Evolutionary conservation across 2,797 vertebrate species (phyloP), one percentile per base, ranked within the genome.

Genomic region (Microhierax caerulescens): DNA sequence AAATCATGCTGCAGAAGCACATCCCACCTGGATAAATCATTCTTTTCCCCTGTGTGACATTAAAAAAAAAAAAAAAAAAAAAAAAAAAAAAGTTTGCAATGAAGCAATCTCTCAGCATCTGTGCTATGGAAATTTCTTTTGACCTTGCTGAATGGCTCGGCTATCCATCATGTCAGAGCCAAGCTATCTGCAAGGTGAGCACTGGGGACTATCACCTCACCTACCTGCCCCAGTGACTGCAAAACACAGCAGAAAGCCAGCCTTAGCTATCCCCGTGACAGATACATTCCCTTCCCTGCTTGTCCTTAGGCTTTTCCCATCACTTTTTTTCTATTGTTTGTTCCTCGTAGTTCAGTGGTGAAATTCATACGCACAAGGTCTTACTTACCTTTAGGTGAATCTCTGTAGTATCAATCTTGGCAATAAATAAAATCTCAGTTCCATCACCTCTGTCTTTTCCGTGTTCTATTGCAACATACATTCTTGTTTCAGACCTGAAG

Each of bases 121-220:
- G 61, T 72, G 72, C 84, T 77, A 14, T 70, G 93, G 85, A 95
- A 95, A 94, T 91, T n/a, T 90, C 45, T 87, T 70, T 76, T 89
- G 87, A 83, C 77, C 79, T 93, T 73, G 47, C 48, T 68, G 69
- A 47, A 47, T 8, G 16, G 39, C 70, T 34, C 6, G 4, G 48
- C 79, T 78, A 95, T 94, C 54, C 80, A 84, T 95, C 90, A 93
- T 27, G 20, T 64, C 74, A 84, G 53, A 64, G 57, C 63, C 11
- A 14, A 76, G 41, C 21, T 61, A 17, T 14, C 64, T 76, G 53
- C 0, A 1, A 82, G 27, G 57, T 64, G 87, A 94, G 63, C 51
- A 15, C n/a, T 8, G 61, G 86, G 48, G 51, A 25, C 57, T 70
- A 39, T 59, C 83, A 63, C 36, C 75, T 95, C 80, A 61, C 61